A percentile compares a stretch with the other conserved stretches of the same genome.
Conservation (phyloP, 23 tunicate species). For the Clavelina lepadiformis region DNA sequence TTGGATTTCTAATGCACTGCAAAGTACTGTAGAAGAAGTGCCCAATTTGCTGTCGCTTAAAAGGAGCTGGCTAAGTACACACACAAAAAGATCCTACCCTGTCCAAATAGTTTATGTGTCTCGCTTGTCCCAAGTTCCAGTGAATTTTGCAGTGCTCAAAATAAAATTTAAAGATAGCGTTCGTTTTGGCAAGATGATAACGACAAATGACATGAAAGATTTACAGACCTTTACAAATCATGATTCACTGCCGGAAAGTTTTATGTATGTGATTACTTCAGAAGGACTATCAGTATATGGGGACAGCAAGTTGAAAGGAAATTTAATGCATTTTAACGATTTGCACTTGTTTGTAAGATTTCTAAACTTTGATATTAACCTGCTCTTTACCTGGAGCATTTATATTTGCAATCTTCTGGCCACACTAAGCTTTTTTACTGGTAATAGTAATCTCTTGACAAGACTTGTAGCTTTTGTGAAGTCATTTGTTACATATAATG, state of each 20-base stretch:
- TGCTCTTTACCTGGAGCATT: constrained; percentile 39
- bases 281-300: constrained; percentile 5
- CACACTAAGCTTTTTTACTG: constrained; percentile 18
- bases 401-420: constrained; percentile 40
- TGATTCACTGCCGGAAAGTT: constrained; percentile 8
- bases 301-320: background rate
- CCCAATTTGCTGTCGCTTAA: background rate
- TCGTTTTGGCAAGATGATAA: constrained; percentile 8
- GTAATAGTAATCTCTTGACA: constrained; percentile 14
- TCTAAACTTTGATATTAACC: constrained; percentile 30
- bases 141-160: constrained; percentile 7
- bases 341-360: constrained; percentile 18
- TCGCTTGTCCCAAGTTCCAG: background rate
- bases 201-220: too few relatives aligned
- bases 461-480: constrained; percentile 14
- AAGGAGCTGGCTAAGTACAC: background rate
- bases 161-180: constrained; percentile 10
- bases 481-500: constrained; percentile 34
- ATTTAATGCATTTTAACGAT: constrained; percentile 6
- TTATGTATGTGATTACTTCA: constrained; percentile 10
- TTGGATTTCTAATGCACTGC: constrained; percentile 13
- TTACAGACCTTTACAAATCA: background rate
- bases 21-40: constrained; percentile 1
- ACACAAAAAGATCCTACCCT: background rate
- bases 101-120: constrained; percentile 25